These are phyloP conservation scores for Coregonus clupeaformis DNA, from an alignment of 2,113 vertebrate genomes.

Conservation along the genomic window DNA sequence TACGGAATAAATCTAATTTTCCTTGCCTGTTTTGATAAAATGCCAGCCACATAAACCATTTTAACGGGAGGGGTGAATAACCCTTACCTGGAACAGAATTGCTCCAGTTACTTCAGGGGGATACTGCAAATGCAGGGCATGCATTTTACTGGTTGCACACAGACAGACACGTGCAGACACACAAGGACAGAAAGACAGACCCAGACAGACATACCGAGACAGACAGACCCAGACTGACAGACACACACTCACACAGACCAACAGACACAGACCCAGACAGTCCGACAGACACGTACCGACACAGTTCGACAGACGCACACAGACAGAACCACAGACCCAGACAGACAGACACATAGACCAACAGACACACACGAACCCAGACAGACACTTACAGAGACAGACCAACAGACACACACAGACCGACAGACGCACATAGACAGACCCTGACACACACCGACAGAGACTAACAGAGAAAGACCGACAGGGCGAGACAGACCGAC, in stretches of 20 bases:
- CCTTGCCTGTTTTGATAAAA: constrained; percentile 31
- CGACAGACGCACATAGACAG: background rate
- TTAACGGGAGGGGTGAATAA: constrained; percentile 11
- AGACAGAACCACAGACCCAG: no score
- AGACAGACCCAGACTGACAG: background rate
- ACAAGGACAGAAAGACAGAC: background rate
- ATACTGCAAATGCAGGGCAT: constrained; percentile 9
- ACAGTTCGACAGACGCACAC: no score
- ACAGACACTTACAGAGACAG: no score
- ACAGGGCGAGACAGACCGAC: background rate
- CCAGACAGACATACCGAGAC: background rate
- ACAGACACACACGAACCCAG: background rate
- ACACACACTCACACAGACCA: background rate
- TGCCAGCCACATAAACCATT: constrained; percentile 21
- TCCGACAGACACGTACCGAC: no score
- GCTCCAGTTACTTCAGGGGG: constrained; percentile 20
- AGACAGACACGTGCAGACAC: background rate
- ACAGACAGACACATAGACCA: no score
- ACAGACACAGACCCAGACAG: no score
- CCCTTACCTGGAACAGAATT: constrained; percentile 26
- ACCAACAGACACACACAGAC: no score
- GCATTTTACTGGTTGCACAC: constrained; percentile 1
- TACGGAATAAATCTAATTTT: constrained; percentile 10
- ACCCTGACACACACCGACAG: background rate
- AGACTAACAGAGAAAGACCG: background rate